Percentiles rank a stretch among this genome's conserved stretches.
phyloP scores from a whole-genome alignment of 2,888 invertebrate species.

The Schizaphis graminum region DNA sequence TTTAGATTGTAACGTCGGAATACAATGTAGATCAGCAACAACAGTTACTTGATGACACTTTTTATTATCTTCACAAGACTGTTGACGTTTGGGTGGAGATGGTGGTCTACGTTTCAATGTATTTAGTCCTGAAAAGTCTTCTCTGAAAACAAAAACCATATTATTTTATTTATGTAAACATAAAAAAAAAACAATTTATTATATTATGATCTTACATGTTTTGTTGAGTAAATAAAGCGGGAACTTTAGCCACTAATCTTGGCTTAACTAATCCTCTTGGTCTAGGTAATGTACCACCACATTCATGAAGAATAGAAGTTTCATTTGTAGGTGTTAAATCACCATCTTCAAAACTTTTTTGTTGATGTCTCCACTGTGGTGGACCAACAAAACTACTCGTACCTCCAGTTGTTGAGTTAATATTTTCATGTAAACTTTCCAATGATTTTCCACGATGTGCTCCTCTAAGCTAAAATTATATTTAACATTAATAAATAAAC shows the following conservation, averaged over 20 bases:
- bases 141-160: constrained; percentile 41
- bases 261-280: constrained; percentile 86
- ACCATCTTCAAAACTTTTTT: constrained; percentile 86
- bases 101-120: constrained; percentile 67
- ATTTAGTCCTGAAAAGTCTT: constrained; percentile 57
- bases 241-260: constrained; percentile 84
- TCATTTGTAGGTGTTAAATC: constrained; percentile 93
- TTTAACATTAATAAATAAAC: background rate
- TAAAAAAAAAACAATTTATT: background rate
- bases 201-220: constrained; percentile 67
- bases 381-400: constrained; percentile 69
- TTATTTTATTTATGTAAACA: background rate
- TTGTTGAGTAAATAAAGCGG: constrained; percentile 69
- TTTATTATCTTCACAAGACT: constrained; percentile 55
- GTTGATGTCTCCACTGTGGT: constrained; percentile 66
- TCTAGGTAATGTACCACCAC: constrained; percentile 88
- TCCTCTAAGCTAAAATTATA: constrained; percentile 79
- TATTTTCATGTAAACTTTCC: constrained; percentile 82
- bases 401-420: constrained; percentile 73
- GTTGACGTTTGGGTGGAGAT: constrained; percentile 67
- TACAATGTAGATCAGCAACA: constrained; percentile 70
- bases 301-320: constrained; percentile 72
- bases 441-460: constrained; percentile 85
- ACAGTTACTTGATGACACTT: constrained; percentile 68
- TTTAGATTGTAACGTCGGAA: constrained; percentile 69